Evolutionary conservation across 2,113 vertebrate species (phyloP).

Genomic region (Sinocyclocheilus anshuiensis): DNA sequence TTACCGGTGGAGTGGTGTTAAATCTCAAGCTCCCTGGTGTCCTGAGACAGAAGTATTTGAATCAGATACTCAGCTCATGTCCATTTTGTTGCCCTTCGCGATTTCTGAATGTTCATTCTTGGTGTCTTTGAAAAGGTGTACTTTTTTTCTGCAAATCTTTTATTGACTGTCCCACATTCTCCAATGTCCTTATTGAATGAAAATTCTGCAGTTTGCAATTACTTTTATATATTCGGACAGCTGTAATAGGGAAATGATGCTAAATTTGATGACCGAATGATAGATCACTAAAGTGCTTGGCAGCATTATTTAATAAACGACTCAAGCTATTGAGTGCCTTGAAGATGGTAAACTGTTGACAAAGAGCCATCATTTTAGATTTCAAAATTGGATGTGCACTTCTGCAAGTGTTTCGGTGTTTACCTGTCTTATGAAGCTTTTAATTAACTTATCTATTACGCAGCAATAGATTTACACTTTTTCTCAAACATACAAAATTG

Average conservation of each 20-base stretch:
- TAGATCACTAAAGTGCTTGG: slow-evolving; percentile 39
- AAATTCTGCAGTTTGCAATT: slow-evolving; percentile 10
- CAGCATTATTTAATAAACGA: slow-evolving; percentile 40
- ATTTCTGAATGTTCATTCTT: slow-evolving; percentile 50
- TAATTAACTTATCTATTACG: background rate
- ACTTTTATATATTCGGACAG: slow-evolving; percentile 45
- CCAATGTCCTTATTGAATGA: slow-evolving; percentile 1
- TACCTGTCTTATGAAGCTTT: background rate
- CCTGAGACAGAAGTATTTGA: slow-evolving; percentile 46
- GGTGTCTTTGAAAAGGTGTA: slow-evolving; percentile 16
- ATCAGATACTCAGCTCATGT: slow-evolving; percentile 42
- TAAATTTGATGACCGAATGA: slow-evolving; percentile 40
- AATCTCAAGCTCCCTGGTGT: slow-evolving; percentile 25
- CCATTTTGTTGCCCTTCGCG: slow-evolving; percentile 38
- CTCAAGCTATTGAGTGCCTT: slow-evolving; percentile 62
- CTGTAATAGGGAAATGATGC: background rate
- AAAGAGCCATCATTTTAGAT: slow-evolving; percentile 51
- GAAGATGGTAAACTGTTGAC: slow-evolving; percentile 45
- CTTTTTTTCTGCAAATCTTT: slow-evolving; percentile 10
- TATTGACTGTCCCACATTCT: slow-evolving; percentile 1
- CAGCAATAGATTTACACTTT: background rate
- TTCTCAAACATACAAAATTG: background rate
- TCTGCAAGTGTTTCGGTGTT: slow-evolving; percentile 40
- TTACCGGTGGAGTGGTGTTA: slow-evolving; percentile 37
- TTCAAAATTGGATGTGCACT: slow-evolving; percentile 41